phyloP scores from a whole-genome alignment of 2,888 invertebrate genomes.

The Scaptodrosophila latifasciaeformis region DNA sequence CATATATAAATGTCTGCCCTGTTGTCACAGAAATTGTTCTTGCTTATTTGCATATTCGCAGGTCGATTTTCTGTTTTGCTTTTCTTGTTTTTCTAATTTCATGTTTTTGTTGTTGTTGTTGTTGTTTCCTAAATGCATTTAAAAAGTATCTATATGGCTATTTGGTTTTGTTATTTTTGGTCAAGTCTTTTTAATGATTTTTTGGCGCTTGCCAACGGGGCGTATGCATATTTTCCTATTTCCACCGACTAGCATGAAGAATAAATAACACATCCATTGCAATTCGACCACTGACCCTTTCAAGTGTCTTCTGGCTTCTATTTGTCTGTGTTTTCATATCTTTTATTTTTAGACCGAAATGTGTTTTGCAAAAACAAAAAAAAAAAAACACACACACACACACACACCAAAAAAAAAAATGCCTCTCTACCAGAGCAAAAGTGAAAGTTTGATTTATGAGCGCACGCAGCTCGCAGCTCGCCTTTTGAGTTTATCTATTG shows the following conservation, averaged over 20 bases:
- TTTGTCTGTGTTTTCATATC: no score
- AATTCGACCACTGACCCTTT: slow-evolving; percentile 53
- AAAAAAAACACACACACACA: background rate
- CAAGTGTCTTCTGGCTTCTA: no score
- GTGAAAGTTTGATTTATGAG: slow-evolving; percentile 68
- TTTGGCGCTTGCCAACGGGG: slow-evolving; percentile 1
- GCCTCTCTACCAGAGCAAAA: slow-evolving; percentile 30
- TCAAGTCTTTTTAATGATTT: slow-evolving; percentile 9
- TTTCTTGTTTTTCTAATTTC: slow-evolving; percentile 15
- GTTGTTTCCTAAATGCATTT: slow-evolving; percentile 36
- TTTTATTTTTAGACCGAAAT: slow-evolving; percentile 46
- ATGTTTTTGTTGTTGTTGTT: slow-evolving; percentile 19
- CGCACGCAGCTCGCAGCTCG: slow-evolving; percentile 29
- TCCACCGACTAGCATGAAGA: no score
- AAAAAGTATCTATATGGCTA: no score
- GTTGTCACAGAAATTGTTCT: slow-evolving; percentile 14
- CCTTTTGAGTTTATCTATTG: slow-evolving; percentile 26
- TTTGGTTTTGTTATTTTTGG: slow-evolving; percentile 17
- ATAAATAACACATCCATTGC: slow-evolving; percentile 39
- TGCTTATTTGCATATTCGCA: slow-evolving; percentile 22
- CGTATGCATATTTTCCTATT: slow-evolving; percentile 1
- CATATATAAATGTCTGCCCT: slow-evolving; percentile 3
- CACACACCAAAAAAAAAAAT: background rate
- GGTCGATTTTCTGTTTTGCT: slow-evolving; percentile 47
- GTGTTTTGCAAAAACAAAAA: slow-evolving; percentile 17